Conservation (phyloP, 2,888 invertebrate genomes). For the Allophyes oxyacanthae region DNA sequence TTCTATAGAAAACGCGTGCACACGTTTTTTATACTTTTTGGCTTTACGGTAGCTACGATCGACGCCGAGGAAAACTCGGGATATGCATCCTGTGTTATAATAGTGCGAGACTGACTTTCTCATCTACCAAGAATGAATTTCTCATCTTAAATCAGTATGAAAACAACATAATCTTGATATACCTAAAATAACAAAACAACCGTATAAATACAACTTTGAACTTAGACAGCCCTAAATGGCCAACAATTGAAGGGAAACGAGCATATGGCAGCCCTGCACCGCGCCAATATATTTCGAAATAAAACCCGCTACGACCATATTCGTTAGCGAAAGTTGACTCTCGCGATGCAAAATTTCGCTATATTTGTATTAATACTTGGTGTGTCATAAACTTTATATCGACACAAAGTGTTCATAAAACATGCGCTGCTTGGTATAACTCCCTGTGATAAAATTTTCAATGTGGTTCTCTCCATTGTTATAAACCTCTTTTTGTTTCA, state of each 20-base stretch:
- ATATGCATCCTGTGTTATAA: too few relatives aligned
- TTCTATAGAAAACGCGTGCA: too few relatives aligned
- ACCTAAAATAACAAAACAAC: slow-evolving; percentile 23
- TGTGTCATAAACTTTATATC: slow-evolving; percentile 71
- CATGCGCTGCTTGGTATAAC: slow-evolving; percentile 42
- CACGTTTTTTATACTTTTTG: too few relatives aligned
- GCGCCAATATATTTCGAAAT: slow-evolving; percentile 67
- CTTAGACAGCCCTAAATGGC: slow-evolving; percentile 53
- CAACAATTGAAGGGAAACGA: slow-evolving; percentile 53
- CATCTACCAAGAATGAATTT: slow-evolving; percentile 3
- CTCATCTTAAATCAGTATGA: slow-evolving; percentile 24
- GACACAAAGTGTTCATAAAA: slow-evolving; percentile 61
- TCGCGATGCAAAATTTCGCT: slow-evolving; percentile 74
- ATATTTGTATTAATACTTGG: slow-evolving; percentile 70
- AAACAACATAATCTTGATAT: slow-evolving; percentile 41
- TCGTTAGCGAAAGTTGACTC: slow-evolving; percentile 80
- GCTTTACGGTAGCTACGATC: too few relatives aligned
- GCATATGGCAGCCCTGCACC: slow-evolving; percentile 56
- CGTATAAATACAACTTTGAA: slow-evolving; percentile 42
- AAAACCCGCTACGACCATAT: slow-evolving; percentile 75
- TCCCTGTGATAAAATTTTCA: slow-evolving; percentile 31
- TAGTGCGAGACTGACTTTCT: neutral
- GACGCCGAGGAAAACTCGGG: too few relatives aligned
- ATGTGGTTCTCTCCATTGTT: slow-evolving; percentile 36
- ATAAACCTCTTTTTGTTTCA: slow-evolving; percentile 11